Evolutionary conservation across 2,888 invertebrate genomes (phyloP).

Genomic region (Coleophora flavipennella): DNA sequence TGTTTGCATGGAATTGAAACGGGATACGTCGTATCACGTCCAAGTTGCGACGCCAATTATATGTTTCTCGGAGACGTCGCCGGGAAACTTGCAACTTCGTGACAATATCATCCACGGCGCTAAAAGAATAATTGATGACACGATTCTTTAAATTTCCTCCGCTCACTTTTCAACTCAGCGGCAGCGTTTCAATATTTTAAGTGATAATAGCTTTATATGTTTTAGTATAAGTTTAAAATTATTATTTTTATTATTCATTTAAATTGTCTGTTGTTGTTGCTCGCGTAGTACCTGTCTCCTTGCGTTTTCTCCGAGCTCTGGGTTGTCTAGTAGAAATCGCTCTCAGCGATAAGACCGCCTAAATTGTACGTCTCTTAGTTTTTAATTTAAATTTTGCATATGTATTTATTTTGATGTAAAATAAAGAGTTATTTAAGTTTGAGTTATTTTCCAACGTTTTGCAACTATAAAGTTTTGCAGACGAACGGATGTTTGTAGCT

Average conservation of each 20-base stretch:
- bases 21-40: constrained; percentile 18
- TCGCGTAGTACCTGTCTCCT: no score
- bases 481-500: constrained; percentile 3
- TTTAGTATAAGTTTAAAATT: no score
- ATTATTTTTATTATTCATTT: no score
- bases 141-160: constrained; percentile 8
- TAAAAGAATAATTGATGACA: constrained; percentile 12
- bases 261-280: no score
- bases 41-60: constrained; percentile 33
- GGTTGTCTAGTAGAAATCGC: no score
- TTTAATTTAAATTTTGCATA: no score
- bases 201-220: no score
- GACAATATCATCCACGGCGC: constrained; percentile 2
- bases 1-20: constrained; percentile 5
- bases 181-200: not conserved
- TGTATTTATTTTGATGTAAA: no score
- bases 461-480: constrained; percentile 2
- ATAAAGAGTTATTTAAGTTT: no score
- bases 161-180: not conserved
- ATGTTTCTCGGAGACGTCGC: constrained; percentile 16
- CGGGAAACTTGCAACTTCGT: constrained; percentile 10
- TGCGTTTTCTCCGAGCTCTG: no score
- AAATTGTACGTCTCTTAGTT: no score
- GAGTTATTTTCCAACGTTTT: not conserved
- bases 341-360: no score